Conservation (phyloP, 92 coral and sea anemone species). For the Phenganax stokvisi region DNA sequence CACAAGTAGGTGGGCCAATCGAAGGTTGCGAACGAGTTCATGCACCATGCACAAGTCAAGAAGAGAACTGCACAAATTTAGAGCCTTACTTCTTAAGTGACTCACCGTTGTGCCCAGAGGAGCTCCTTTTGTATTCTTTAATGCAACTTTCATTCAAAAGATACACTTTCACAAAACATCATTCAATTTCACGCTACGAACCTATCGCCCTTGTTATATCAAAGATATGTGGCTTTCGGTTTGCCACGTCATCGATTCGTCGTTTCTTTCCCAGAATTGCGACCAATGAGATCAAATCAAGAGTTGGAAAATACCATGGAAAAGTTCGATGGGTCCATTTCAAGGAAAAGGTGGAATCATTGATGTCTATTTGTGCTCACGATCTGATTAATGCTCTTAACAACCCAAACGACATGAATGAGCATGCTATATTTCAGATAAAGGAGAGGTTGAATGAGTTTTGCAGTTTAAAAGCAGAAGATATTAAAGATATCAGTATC, state of each 20-base stretch:
- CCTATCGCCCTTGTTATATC: neutral
- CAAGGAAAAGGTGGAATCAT: neutral
- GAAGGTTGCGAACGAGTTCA: neutral
- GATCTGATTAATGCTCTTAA: neutral
- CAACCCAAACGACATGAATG: neutral
- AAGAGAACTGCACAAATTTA: neutral
- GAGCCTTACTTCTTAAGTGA: neutral
- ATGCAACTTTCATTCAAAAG: neutral
- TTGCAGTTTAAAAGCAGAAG: neutral
- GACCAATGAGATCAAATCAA: neutral
- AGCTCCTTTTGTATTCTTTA: too few species aligned
- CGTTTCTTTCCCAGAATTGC: neutral
- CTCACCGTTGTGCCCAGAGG: too few species aligned
- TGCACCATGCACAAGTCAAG: neutral
- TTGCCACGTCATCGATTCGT: neutral
- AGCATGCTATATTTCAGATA: neutral
- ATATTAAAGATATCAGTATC: neutral
- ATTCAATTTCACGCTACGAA: neutral
- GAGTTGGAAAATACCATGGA: neutral
- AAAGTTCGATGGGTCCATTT: neutral
- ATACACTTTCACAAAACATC: slow-evolving; percentile 11
- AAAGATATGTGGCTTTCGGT: neutral
- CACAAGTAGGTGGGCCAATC: neutral
- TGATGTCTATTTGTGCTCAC: neutral
- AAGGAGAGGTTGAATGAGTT: neutral